Conservation (phyloP, 2,113 vertebrate genomes). For the Carettochelys insculpta region DNA sequence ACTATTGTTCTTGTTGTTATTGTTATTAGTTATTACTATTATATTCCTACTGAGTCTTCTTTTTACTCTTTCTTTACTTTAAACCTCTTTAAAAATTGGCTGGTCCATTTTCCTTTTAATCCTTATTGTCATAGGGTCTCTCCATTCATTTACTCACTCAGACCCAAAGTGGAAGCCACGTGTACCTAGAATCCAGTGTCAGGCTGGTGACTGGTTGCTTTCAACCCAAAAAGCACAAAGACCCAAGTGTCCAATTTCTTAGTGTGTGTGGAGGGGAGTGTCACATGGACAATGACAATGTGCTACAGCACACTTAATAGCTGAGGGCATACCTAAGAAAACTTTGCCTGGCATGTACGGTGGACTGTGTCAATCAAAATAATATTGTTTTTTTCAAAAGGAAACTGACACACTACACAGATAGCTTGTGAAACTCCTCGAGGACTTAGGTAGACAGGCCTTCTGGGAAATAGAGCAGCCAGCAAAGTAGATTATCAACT, state of each 20-base stretch:
- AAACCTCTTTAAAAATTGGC: neutral
- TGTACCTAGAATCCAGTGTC: neutral
- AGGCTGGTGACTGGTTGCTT: neutral
- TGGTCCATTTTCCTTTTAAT: neutral
- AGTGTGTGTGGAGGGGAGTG: no score
- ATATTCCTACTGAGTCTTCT: neutral
- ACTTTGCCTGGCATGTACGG: neutral
- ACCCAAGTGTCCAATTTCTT: neutral
- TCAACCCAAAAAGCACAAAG: neutral
- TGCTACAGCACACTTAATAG: no score
- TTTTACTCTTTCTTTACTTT: neutral
- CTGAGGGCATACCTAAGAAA: neutral
- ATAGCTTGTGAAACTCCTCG: neutral
- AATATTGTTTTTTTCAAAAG: neutral
- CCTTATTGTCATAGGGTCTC: neutral
- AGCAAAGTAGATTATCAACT: neutral
- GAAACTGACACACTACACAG: neutral
- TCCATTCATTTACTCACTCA: neutral
- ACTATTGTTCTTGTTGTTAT: no score
- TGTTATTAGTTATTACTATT: neutral
- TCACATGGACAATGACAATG: no score
- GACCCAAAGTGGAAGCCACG: neutral
- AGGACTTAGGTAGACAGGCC: rapidly evolving
- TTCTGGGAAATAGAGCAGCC: rapidly evolving
- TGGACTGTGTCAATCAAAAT: neutral